Evolutionary conservation across 92 coral and sea anemone genomes (phyloP).

Genomic region (Epizoanthus scotinus): DNA sequence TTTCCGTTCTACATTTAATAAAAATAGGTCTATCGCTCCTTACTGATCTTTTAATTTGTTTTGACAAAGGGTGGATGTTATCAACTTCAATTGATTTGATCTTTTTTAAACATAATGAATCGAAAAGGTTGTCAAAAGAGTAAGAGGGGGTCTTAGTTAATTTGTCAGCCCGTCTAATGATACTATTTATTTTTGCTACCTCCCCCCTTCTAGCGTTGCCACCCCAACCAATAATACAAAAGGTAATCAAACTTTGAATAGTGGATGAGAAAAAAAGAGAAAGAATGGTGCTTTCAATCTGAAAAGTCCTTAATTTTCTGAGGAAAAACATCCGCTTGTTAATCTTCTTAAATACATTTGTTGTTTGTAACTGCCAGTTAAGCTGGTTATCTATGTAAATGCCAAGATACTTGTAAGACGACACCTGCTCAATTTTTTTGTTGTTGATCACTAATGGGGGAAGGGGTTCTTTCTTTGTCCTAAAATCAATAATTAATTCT

Average conservation of each 20-base stretch:
- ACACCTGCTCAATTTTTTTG: not conserved
- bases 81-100: too few species aligned
- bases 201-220: not conserved
- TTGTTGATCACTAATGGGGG: not conserved
- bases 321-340: not conserved
- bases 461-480: not conserved
- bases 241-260: not conserved
- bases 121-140: too few species aligned
- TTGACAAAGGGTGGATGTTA: too few species aligned
- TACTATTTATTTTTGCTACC: too few species aligned
- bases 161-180: too few species aligned
- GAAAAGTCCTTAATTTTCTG: not conserved
- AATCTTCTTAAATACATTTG: not conserved
- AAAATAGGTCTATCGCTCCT: too few species aligned
- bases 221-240: conserved; percentile 8
- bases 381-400: not conserved
- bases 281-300: not conserved
- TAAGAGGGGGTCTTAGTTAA: too few species aligned
- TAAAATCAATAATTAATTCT: too few species aligned
- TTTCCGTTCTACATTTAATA: too few species aligned
- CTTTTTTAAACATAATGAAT: too few species aligned
- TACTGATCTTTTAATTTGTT: too few species aligned
- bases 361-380: not conserved
- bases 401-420: not conserved
- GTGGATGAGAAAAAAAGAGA: not conserved